Base-by-base conservation (phyloP, 92 coral and sea anemone genomes). In the Meandrina meandrites region DNA sequence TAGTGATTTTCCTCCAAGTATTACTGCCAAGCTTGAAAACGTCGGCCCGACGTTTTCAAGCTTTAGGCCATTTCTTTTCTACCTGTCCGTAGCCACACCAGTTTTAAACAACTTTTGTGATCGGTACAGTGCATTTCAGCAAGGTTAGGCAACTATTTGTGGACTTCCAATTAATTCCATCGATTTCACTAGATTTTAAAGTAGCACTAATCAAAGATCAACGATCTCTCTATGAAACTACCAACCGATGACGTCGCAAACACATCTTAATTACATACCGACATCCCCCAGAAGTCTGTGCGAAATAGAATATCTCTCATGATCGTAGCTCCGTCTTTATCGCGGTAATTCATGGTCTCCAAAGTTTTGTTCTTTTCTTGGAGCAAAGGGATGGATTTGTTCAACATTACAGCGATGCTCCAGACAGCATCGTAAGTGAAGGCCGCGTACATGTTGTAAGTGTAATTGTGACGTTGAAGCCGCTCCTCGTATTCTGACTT, bases 381-480 rank as follows among this genome's bases (percentile, higher is more conserved):
- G 40, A 96, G 81, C 50, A 71, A 83, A 56, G 96, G 90, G 47
- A 94, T 86, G 35, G 96, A 91, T 17, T 91, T 75, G 84, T 96
- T 83, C 62, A 96, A 81, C 90, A 93, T 94, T 77, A 92, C 92
- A 7, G 98, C 97, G 68, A 92, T 80, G 53, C 87, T 87, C 96
- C 97, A 96, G 15, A 83, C 91, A 0, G 98, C 92, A 50, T 96
- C 98, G 42, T 94, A 96, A 3, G 92, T 90, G 62, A 94, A 94
- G 27, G 96, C 86, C 13, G 95, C 90, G 80, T 90, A 95, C 66
- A 73, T 57, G 88, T 92, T 92, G 54, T 60, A 86, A 21, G 90
- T 85, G 47, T 73, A 48, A 79, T 95, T 95, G 7, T 31, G 47
- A 67, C 24, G 67, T 24, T 22, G 72, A 17, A 91, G 51, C 4